Evolutionary conservation across 2,888 invertebrate species (phyloP), one percentile per base, ranked within the genome.

Genomic region (Phymatocera aterrima): DNA sequence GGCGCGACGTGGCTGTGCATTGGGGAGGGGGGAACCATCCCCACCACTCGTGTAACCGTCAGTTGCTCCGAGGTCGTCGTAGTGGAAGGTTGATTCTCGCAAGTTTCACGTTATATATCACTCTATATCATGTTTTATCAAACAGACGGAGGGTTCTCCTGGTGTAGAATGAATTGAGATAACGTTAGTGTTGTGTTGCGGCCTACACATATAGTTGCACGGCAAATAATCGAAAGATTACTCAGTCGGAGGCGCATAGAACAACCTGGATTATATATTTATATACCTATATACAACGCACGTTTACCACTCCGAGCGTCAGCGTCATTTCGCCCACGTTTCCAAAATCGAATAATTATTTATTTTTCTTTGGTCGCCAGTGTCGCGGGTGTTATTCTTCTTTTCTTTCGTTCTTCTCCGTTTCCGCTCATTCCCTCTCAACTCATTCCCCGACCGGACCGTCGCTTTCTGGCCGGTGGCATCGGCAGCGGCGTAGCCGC

Each of bases 11-110:
- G 72, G 72, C 24, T 46, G 68, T 43, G 60, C 18, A 15, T 31
- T 37, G 46, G 5, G 46, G 43, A 21, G 68, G n/a, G 70, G 65
- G 78, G 57, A 40, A 28, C 24, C 34, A 84, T 85, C 90, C 89
- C 88, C 89, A 85, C 89, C 83, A 85, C 84, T 79, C 78, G 60
- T 70, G 74, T 81, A 80, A 79, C 82, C 85, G 85, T 87, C 89
- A 90, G 90, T 90, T 88, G 89, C 86, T 87, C 83, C 88, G 87
- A 86, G 86, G 85, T 87, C 85, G 83, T 82, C 81, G 83, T 78
- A 24, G 83, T 78, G 83, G 24, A 81, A 84, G 84, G 87, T 82
- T 77, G 81, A 81, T 80, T 82, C 46, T 72, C 54, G 79, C 37
- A 68, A 18, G 78, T 75, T 74, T 48, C 21, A 72, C 51, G 28